Evolutionary conservation across 2,113 vertebrate species (phyloP).

Genomic region (Onychostoma macrolepis): DNA sequence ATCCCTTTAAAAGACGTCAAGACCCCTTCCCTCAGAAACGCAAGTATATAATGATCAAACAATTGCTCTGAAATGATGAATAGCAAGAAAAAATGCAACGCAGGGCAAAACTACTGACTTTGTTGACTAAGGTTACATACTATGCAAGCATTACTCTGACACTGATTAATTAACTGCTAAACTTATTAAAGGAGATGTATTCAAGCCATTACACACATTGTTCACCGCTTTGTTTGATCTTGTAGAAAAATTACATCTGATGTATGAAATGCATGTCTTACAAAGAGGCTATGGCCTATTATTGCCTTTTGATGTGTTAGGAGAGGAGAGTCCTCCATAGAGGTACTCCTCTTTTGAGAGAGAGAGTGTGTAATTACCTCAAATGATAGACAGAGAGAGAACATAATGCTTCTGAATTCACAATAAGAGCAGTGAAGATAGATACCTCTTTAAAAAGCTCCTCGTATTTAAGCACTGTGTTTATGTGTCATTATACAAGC

Average conservation of each 20-base stretch:
- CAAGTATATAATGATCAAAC: neutral
- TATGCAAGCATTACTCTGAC: neutral
- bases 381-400: conserved; percentile 42
- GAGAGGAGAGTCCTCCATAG: conserved; percentile 36
- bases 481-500: conserved; percentile 53
- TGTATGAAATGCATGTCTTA: conserved; percentile 49
- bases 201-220: conserved; percentile 29
- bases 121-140: conserved; percentile 13
- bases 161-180: conserved; percentile 18
- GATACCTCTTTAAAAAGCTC: conserved; percentile 49
- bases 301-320: conserved; percentile 51
- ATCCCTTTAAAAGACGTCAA: neutral
- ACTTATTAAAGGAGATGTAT: conserved; percentile 11
- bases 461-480: conserved; percentile 51
- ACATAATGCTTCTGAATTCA: conserved; percentile 50
- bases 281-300: conserved; percentile 42
- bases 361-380: conserved; percentile 56
- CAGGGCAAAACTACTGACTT: conserved; percentile 7
- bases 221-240: conserved; percentile 39
- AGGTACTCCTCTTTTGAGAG: conserved; percentile 42
- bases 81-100: neutral
- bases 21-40: neutral
- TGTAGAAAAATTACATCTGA: conserved; percentile 40
- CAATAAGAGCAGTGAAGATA: conserved; percentile 45
- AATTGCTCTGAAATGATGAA: conserved; percentile 6